Evolutionary conservation across 1,140 invertebrate species (phyloP), one percentile per base, ranked within the genome.

Genomic region (Epicauta chinensis): DNA sequence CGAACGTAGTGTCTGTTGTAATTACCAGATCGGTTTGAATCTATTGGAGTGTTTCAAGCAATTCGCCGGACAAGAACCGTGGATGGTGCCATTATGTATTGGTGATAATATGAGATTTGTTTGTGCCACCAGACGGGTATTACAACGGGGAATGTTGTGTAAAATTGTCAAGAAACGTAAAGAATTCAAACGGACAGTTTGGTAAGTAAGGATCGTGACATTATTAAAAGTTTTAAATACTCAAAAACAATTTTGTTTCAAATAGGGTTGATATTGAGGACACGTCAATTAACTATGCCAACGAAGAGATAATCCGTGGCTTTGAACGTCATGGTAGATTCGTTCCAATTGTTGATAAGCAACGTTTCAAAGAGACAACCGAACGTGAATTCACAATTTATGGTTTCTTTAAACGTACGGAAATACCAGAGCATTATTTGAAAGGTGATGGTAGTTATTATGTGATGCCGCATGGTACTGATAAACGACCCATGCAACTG

Each of bases 351-450:
- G 44, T 51, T 11, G 32, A 43, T 2, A 44, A 56, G 7, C 50
- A 53, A 16, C 53, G 53, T 40, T 62, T 62, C 49, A 59, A 59
- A 52, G 15, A 48, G 1, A 16, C 43, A 12, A 45, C 16, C 42
- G 36, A 49, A 2, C 52, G 57, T 17, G 52, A 54, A 46, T 62
- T 62, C 42, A 39, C 29, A 3, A 41, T 55, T n/a, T 16, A 57
- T 16, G 49, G 55, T 16, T 58, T 62, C 30, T 55, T 51, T 2
- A 23, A 45, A 31, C 31, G 35, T 23, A 36, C 16, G 39, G 43
- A 53, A 30, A 38, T 62, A 2, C 57, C 60, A 32, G 60, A 59
- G 46, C 38, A 54, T 51, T 52, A 52, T n/a, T 23, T 61, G 35
- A 38, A 44, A 50, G 48, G 37, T 31, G 53, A 51, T 5, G 55